phyloP scores from a whole-genome alignment of 2,797 vertebrate species.

The Hippopotamyrus pictus region DNA sequence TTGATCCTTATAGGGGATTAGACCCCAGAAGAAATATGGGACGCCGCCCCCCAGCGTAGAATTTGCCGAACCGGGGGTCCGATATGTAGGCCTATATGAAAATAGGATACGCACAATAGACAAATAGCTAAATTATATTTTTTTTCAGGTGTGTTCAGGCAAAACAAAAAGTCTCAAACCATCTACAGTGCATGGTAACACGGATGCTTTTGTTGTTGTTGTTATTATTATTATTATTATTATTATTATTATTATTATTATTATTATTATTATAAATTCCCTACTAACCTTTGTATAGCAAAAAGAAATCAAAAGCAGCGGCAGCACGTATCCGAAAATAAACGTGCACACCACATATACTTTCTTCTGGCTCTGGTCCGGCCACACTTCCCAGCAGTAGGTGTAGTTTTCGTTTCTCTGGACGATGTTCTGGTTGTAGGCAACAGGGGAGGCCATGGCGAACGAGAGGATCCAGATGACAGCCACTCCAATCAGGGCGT shows the following conservation, averaged over 20 bases:
- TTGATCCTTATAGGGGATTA: neutral
- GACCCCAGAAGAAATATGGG: neutral
- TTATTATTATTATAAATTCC: neutral
- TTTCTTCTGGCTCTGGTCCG: slow-evolving; percentile 71
- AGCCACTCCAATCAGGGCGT: slow-evolving; percentile 75
- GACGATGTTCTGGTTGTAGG: slow-evolving; percentile 81
- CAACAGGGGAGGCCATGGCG: slow-evolving; percentile 83
- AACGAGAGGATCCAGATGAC: slow-evolving; percentile 87
- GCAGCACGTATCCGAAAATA: slow-evolving; percentile 89
- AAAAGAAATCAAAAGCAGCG: slow-evolving; percentile 89
- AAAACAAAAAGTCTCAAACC: neutral
- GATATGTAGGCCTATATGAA: neutral
- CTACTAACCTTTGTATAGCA: slow-evolving; percentile 89
- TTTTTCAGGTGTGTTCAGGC: neutral
- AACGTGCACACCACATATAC: slow-evolving; percentile 88
- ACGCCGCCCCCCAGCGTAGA: neutral
- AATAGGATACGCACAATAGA: neutral
- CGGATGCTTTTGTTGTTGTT: neutral
- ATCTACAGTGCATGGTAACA: neutral
- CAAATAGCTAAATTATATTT: neutral
- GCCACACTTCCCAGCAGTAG: slow-evolving; percentile 94
- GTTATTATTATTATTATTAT: no score
- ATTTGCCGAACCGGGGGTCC: neutral
- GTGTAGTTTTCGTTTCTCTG: slow-evolving; percentile 70
- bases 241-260: neutral